These are phyloP conservation scores for Zaprionus camerounensis DNA, from an alignment of 1,140 invertebrate species.

Conservation along the genomic window DNA sequence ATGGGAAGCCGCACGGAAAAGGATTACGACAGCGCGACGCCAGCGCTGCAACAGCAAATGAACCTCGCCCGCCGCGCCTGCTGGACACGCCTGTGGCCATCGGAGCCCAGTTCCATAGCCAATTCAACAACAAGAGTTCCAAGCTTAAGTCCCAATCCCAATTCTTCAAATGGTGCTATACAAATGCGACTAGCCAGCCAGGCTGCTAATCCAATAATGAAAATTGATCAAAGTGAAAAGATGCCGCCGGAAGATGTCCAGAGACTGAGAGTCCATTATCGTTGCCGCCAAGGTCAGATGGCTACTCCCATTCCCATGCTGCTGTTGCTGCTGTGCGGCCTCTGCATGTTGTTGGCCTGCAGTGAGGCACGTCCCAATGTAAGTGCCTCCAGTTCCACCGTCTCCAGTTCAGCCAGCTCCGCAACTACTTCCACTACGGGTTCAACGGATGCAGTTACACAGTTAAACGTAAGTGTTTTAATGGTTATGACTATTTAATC, in stretches of 20 bases:
- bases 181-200: constrained; percentile 33
- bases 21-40: constrained; percentile 71
- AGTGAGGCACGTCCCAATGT: constrained; percentile 74
- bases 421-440: constrained; percentile 7
- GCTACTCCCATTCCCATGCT: background rate
- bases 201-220: constrained; percentile 19
- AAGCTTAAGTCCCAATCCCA: background rate
- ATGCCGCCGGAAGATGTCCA: background rate
- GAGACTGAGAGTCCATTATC: background rate
- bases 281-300: background rate
- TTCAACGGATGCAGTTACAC: constrained; percentile 42
- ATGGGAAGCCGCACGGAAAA: constrained; percentile 73
- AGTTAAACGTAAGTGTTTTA: constrained; percentile 62
- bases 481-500: constrained; percentile 17
- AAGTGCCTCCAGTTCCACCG: constrained; percentile 41
- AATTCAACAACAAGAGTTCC: background rate
- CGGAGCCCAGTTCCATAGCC: background rate
- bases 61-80: constrained; percentile 77
- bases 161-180: constrained; percentile 42
- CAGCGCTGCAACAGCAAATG: constrained; percentile 77
- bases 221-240: constrained; percentile 30
- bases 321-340: constrained; percentile 56
- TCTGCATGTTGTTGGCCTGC: constrained; percentile 57
- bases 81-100: constrained; percentile 39
- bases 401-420: constrained; percentile 20